These are phyloP conservation scores for Loris lydekkerianus DNA, from an alignment of 2,797 vertebrate species.

Conservation along the genomic window DNA sequence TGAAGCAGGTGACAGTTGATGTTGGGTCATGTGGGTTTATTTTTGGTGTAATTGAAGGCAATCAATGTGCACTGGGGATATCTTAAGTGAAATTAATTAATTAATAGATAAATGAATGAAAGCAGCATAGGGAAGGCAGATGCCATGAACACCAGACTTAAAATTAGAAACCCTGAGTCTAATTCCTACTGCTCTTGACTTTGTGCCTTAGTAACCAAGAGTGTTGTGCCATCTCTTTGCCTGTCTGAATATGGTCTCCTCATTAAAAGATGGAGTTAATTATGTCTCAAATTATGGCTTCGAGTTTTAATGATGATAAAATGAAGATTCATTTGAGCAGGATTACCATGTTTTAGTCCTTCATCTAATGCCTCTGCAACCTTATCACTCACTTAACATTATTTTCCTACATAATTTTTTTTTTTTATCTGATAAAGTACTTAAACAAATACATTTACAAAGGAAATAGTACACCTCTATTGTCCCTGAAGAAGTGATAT, in stretches of 20 bases:
- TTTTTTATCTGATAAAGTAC: neutral
- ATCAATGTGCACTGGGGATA: rapidly evolving
- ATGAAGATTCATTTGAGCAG: neutral
- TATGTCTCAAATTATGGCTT: neutral
- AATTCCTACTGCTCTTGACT: neutral
- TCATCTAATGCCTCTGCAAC: neutral
- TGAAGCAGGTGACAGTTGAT: neutral
- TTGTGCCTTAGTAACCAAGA: neutral
- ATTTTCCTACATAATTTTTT: neutral
- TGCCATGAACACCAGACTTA: neutral
- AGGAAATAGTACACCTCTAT: neutral
- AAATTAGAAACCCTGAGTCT: neutral
- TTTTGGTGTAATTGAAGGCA: neutral
- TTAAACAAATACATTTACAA: neutral
- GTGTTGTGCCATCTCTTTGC: neutral
- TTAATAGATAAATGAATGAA: neutral
- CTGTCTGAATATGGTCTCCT: neutral
- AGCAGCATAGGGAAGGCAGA: neutral
- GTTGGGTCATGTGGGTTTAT: too few relatives aligned
- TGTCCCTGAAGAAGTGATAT: neutral
- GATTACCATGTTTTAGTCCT: neutral
- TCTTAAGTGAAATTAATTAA: rapidly evolving
- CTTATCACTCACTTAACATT: neutral
- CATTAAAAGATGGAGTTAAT: neutral
- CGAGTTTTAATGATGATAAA: neutral